Base-by-base conservation (phyloP, 2,888 invertebrate genomes). In the Strigamia maritima region DNA sequence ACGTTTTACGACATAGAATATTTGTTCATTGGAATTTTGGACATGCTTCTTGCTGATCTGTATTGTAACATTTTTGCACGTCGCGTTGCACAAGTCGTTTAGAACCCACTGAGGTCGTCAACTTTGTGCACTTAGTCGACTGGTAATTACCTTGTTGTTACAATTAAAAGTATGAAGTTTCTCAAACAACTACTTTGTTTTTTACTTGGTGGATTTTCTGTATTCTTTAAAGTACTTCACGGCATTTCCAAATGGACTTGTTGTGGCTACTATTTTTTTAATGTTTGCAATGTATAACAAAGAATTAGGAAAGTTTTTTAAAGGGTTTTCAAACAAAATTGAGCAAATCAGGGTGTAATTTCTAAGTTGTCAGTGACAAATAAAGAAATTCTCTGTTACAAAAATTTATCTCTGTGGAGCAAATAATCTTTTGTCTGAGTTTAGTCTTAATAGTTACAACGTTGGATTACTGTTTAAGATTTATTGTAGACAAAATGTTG, bases 121-220 rank as follows among this genome's bases (percentile, higher is more conserved):
- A 60, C 60, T 60, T 60, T 19, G 49, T n/a, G 60, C 60, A 60
- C 60, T 60, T 22, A 22, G 60, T 22, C 19, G 19, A 60, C 60
- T 35, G 60, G 60, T 60, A 60, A 60, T 60, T 60, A 60, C 60
- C 22, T 60, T 60, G 60, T 60, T 60, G 24, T 60, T 60, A 60
- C 60, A 60, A 60, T 60, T 60, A 60, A 24, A 60, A 24, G 10
- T 16, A 60, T 7, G 24, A 60, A 19, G 22, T 60, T 60, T 24
- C 60, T 19, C 22, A 60, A 60, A 60, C 60, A 60, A 60, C 22
- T 60, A 60, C 60, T 60, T 44, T 19, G 60, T 10, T 24, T 60
- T n/a, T 60, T 16, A 60, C 19, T 60, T 60, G 24, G n/a, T 60
- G 24, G 60, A 60, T 60, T 60, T 60, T 19, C 60, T 22, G 6